These are phyloP conservation scores for Podarcis cretensis DNA, from an alignment of 2,113 vertebrate genomes.

Conservation along the genomic window DNA sequence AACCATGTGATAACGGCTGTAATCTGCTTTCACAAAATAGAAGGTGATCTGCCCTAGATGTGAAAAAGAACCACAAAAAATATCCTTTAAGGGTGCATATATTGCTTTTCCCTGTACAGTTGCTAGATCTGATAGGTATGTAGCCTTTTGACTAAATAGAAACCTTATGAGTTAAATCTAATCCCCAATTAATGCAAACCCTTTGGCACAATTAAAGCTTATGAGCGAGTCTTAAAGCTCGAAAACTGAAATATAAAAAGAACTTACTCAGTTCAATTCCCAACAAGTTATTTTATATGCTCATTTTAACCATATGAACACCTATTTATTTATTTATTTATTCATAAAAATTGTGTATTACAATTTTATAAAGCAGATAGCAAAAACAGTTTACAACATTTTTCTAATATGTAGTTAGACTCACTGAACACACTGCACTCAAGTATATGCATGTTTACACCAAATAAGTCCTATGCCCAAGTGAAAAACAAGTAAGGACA, in stretches of 20 bases:
- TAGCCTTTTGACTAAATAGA: constrained; percentile 45
- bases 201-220: constrained; percentile 79
- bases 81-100: too few relatives aligned
- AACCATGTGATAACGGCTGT: neutral
- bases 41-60: neutral
- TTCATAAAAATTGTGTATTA: too few relatives aligned
- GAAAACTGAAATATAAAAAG: neutral
- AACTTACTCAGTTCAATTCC: neutral
- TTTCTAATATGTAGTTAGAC: too few relatives aligned
- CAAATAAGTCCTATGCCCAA: too few relatives aligned
- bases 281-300: neutral
- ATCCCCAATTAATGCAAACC: constrained; percentile 63
- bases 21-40: neutral
- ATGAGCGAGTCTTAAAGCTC: constrained; percentile 47
- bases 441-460: too few relatives aligned
- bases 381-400: too few relatives aligned
- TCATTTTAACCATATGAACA: neutral
- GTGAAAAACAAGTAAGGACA: too few relatives aligned
- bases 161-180: constrained; percentile 66
- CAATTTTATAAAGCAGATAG: too few relatives aligned
- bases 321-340: neutral
- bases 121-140: neutral
- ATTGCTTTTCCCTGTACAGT: neutral
- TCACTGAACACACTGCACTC: too few relatives aligned
- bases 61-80: neutral